Conservation (phyloP, 2,797 vertebrate genomes). For the Tympanoctomys barrerae region DNA sequence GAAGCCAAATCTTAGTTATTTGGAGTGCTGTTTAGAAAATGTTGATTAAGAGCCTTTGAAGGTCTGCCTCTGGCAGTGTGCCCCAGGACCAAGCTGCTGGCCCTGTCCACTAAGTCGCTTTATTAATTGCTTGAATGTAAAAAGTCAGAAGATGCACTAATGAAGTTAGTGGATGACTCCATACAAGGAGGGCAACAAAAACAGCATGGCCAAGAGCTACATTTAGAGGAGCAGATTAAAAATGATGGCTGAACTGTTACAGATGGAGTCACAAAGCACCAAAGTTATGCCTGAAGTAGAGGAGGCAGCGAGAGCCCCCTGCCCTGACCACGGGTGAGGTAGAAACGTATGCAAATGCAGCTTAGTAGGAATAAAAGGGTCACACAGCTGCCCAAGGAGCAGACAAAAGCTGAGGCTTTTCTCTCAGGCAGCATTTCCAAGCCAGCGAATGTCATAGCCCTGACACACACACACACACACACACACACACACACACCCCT, state of each 20-base stretch:
- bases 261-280: background rate
- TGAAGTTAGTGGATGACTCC: background rate
- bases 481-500: too few species aligned
- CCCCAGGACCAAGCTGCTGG: constrained; percentile 37
- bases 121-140: constrained; percentile 38
- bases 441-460: background rate
- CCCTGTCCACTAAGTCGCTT: background rate
- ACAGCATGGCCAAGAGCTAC: background rate
- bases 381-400: background rate
- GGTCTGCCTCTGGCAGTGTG: background rate
- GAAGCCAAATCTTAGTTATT: background rate
- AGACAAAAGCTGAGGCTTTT: background rate
- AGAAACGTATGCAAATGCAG: background rate
- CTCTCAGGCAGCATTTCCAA: background rate
- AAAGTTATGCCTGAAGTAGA: background rate
- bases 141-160: constrained; percentile 17
- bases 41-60: background rate
- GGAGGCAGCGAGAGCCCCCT: background rate
- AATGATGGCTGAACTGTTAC: background rate
- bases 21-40: constrained; percentile 44
- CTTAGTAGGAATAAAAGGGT: background rate
- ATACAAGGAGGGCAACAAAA: background rate
- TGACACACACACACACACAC: background rate
- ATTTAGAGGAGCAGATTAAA: background rate
- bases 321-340: background rate